phyloP scores from a whole-genome alignment of 1,140 invertebrate genomes.

The Lerema accius region DNA sequence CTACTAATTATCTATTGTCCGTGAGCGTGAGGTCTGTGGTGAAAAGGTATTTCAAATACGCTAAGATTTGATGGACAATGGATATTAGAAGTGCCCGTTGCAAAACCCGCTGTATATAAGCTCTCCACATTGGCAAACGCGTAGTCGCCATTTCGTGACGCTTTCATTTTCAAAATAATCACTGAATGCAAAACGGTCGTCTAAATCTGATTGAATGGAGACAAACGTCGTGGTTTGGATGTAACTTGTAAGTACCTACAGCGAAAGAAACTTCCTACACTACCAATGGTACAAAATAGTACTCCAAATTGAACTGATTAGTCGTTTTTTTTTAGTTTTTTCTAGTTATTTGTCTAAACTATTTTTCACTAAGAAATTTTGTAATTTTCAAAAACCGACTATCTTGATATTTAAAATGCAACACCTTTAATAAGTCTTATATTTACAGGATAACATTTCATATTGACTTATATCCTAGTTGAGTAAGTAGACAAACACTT shows the following conservation, averaged over 20 bases:
- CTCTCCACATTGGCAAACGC: conserved; percentile 56
- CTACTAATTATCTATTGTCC: too few species aligned
- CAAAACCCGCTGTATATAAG: conserved; percentile 57
- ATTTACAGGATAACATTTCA: too few species aligned
- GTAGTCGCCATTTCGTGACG: conserved; percentile 41
- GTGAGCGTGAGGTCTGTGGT: not conserved
- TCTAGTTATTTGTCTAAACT: too few species aligned
- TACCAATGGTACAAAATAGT: not conserved
- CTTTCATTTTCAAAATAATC: conserved; percentile 28
- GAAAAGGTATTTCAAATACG: not conserved
- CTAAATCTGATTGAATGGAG: conserved; percentile 5
- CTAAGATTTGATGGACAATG: conserved; percentile 5
- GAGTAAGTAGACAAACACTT: too few species aligned
- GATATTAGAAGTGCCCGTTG: conserved; percentile 14
- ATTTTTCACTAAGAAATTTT: too few species aligned
- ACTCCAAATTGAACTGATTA: too few species aligned
- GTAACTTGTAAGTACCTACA: conserved; percentile 20
- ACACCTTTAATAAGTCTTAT: too few species aligned
- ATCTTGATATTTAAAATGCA: too few species aligned
- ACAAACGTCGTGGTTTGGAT: not conserved
- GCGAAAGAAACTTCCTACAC: conserved; percentile 35
- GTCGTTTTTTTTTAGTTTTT: too few species aligned
- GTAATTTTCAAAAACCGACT: too few species aligned
- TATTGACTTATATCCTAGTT: too few species aligned
- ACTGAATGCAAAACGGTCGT: conserved; percentile 14